Evolutionary conservation across 1,140 invertebrate genomes (phyloP), one percentile per base, ranked within the genome.

Genomic region (Mamestra configurata): DNA sequence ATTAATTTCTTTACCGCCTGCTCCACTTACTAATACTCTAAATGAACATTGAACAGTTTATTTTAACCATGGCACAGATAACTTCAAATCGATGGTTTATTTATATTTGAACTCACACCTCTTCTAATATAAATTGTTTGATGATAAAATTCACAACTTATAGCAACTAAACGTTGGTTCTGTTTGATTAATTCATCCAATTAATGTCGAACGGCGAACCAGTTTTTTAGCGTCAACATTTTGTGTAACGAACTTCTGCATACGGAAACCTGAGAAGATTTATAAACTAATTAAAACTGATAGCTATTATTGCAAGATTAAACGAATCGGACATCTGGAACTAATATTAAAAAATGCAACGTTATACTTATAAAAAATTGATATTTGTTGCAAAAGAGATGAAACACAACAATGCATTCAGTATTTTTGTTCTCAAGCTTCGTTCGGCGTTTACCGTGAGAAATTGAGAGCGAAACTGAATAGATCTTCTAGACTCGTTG

Each of bases 401-500:
- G 82, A n/a, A n/a, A 81, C 79, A 76, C 79, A 82, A 88, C 84
- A 86, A 88, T 88, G 79, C 70, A 68, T 84, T 84, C 76, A 68
- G 76, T 75, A 83, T 85, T 83, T 84, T 85, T 55, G 79, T 86
- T 89, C 84, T 71, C 82, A 85, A 79, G 84, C 79, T 49, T 82
- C 75, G 64, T n/a, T 22, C 79, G 72, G 77, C 78, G 57, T 27
- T 24, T 59, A 78, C 82, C 89, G 88, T 91, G 89, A 90, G 89
- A 91, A 92, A 90, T 86, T 83, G 85, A 88, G 87, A 90, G 86
- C 89, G 81, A 70, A 82, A 72, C 81, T 85, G 84, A 87, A 89
- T 87, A 83, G 82, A 86, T 79, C 81, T 81, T 43, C 13, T 79
- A 75, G 82, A 85, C 72, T 85, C 81, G 79, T 78, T 80, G 68